These are phyloP conservation scores for Drosophila longiperda DNA, from an alignment of 2,888 invertebrate species.

Conservation along the genomic window DNA sequence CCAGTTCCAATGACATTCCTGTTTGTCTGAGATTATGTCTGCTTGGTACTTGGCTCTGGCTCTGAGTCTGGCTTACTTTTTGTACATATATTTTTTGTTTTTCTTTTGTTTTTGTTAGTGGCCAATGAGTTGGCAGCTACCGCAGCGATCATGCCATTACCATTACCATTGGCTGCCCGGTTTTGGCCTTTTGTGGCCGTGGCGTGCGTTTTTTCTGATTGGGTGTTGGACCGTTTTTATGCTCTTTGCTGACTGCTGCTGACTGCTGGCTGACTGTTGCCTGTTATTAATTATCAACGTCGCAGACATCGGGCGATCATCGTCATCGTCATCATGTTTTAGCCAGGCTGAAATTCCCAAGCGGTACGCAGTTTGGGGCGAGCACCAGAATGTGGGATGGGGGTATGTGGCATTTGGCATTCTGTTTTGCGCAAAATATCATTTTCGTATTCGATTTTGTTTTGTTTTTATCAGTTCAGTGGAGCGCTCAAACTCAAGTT, in stretches of 20 bases:
- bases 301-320: slow-evolving; percentile 56
- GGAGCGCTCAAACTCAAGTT: slow-evolving; percentile 6
- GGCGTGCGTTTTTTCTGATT: slow-evolving; percentile 59
- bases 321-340: slow-evolving; percentile 34
- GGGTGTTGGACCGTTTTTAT: slow-evolving; percentile 74
- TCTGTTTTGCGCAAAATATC: slow-evolving; percentile 61
- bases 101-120: slow-evolving; percentile 31
- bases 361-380: slow-evolving; percentile 52
- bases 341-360: slow-evolving; percentile 62
- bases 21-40: slow-evolving; percentile 82
- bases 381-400: slow-evolving; percentile 63
- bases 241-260: slow-evolving; percentile 58
- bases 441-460: slow-evolving; percentile 54
- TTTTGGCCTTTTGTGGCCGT: slow-evolving; percentile 45
- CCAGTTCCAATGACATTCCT: slow-evolving; percentile 71
- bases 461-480: slow-evolving; percentile 20
- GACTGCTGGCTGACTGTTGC: slow-evolving; percentile 21
- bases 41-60: slow-evolving; percentile 53
- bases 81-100: slow-evolving; percentile 5
- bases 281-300: slow-evolving; percentile 75
- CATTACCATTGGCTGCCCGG: slow-evolving; percentile 70
- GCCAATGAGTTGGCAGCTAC: slow-evolving; percentile 50
- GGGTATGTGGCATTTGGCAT: slow-evolving; percentile 57
- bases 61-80: slow-evolving; percentile 35
- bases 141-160: slow-evolving; percentile 55